Evolutionary conservation across 1,140 invertebrate genomes (phyloP).

Genomic region (Euura saliciscinereae): DNA sequence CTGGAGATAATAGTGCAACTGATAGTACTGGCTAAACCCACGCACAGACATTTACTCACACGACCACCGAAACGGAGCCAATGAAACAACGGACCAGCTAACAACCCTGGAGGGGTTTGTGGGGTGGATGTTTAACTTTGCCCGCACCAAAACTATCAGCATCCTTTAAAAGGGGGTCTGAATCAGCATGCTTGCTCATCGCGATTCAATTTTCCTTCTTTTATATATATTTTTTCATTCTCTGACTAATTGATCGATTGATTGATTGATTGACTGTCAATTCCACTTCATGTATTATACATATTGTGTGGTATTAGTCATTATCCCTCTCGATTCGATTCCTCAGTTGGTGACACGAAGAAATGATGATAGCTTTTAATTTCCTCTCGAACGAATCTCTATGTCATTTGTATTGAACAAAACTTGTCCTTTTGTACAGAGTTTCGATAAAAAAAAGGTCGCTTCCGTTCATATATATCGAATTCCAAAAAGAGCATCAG

Average conservation of each 20-base stretch:
- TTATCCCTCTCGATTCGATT: no score
- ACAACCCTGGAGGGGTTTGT: background rate
- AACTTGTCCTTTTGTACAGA: background rate
- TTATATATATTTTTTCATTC: no score
- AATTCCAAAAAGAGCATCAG: no score
- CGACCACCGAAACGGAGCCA: background rate
- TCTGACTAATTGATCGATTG: no score
- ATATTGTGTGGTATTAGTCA: no score
- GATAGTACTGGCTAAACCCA: constrained; percentile 53
- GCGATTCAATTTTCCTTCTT: no score
- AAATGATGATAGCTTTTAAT: background rate
- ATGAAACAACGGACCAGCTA: background rate
- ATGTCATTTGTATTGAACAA: background rate
- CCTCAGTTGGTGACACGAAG: no score
- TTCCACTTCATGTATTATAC: no score
- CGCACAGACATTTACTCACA: constrained; percentile 26
- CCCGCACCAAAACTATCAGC: background rate
- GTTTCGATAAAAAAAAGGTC: no score
- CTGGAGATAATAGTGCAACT: constrained; percentile 57
- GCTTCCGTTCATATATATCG: no score
- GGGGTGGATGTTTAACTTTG: background rate
- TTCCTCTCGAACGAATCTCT: background rate
- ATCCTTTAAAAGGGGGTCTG: background rate
- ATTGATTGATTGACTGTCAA: no score
- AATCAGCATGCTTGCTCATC: no score